These are phyloP conservation scores for Phthorimaea operculella DNA, from an alignment of 1,140 invertebrate species.

Conservation along the genomic window DNA sequence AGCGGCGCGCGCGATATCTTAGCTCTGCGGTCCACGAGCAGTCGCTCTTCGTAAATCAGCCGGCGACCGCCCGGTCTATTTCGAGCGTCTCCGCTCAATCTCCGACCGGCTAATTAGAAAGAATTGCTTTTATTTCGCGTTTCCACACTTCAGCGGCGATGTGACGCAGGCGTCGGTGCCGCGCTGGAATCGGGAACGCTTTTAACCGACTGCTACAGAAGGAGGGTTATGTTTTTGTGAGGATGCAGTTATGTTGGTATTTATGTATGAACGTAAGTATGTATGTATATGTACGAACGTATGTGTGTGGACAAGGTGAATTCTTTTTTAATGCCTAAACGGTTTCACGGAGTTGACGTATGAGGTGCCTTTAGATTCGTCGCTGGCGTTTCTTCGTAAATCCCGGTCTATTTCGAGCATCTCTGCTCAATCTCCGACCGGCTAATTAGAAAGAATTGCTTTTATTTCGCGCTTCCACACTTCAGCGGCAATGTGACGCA, in stretches of 20 bases:
- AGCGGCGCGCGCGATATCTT: too few relatives aligned
- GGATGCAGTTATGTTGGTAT: too few relatives aligned
- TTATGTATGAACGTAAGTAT: too few relatives aligned
- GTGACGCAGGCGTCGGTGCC: conserved; percentile 40
- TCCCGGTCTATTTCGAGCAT: conserved; percentile 49
- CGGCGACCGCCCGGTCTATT: conserved; percentile 48
- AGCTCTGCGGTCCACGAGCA: too few relatives aligned
- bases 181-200: neutral
- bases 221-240: too few relatives aligned
- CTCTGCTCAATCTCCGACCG: conserved; percentile 44
- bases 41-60: conserved; percentile 56
- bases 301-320: too few relatives aligned
- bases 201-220: too few relatives aligned
- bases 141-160: conserved; percentile 50
- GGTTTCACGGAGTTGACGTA: too few relatives aligned
- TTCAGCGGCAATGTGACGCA: conserved; percentile 51
- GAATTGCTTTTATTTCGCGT: conserved; percentile 66
- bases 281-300: too few relatives aligned
- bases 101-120: conserved; percentile 62
- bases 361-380: too few relatives aligned
- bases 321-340: too few relatives aligned
- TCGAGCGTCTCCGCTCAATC: conserved; percentile 42
- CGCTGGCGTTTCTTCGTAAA: conserved; percentile 57
- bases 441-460: conserved; percentile 67
- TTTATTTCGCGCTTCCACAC: conserved; percentile 64